Percentiles rank a stretch among this genome's conserved stretches.
These are phyloP conservation scores for Catharus minimus DNA, from an alignment of 2,113 vertebrate genomes.

Conservation along the genomic window DNA sequence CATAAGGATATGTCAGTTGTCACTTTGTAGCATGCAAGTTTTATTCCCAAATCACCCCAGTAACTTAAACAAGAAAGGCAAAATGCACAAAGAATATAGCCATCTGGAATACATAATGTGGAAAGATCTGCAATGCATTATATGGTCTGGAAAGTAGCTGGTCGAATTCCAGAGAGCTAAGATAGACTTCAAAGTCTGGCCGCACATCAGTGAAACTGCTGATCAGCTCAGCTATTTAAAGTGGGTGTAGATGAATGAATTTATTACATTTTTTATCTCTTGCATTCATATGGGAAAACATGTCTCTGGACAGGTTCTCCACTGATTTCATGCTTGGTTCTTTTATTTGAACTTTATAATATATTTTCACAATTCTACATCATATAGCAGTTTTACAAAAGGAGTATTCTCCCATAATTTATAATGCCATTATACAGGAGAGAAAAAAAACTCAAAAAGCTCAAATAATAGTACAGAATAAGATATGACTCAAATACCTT, in stretches of 20 bases:
- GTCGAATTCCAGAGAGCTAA: slow-evolving; percentile 82
- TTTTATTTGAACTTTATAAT: slow-evolving; percentile 17
- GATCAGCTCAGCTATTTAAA: slow-evolving; percentile 79
- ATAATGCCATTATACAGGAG: background rate
- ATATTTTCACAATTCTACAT: slow-evolving; percentile 30
- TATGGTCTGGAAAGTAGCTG: slow-evolving; percentile 83
- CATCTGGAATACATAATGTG: slow-evolving; percentile 82
- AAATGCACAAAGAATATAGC: slow-evolving; percentile 71
- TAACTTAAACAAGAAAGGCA: slow-evolving; percentile 73
- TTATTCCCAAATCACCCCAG: slow-evolving; percentile 65
- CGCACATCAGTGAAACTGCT: slow-evolving; percentile 79
- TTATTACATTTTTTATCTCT: slow-evolving; percentile 85
- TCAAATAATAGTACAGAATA: background rate
- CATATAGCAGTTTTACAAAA: background rate
- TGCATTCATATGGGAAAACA: slow-evolving; percentile 71
- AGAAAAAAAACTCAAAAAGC: background rate
- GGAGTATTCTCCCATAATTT: background rate
- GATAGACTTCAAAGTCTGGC: slow-evolving; percentile 88
- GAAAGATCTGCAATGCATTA: slow-evolving; percentile 83
- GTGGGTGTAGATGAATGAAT: slow-evolving; percentile 82
- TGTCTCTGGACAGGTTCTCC: slow-evolving; percentile 59
- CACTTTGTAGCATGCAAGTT: slow-evolving; percentile 63
- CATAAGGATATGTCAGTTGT: slow-evolving; percentile 51
- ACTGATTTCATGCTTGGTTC: slow-evolving; percentile 66
- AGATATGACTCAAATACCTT: background rate